A percentile compares a stretch with the other conserved stretches of the same genome.
Conservation (phyloP, 2,797 vertebrate genomes). For the Psittacula echo region DNA sequence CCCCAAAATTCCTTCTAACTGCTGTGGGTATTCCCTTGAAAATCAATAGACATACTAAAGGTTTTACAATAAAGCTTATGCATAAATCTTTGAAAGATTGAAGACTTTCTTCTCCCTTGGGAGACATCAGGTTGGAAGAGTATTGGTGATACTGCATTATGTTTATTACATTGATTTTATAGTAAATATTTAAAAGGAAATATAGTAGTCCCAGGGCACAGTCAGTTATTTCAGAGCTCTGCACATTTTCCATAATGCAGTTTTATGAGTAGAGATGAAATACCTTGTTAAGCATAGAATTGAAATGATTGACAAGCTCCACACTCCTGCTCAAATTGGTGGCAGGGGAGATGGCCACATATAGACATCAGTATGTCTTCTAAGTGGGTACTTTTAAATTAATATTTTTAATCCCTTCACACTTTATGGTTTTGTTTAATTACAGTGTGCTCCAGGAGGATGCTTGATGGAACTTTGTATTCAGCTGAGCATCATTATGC, state of each 20-base stretch:
- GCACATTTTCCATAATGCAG: background rate
- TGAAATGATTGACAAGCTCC: background rate
- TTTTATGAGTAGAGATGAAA: constrained; percentile 37
- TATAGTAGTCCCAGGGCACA: background rate
- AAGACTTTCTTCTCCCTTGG: background rate
- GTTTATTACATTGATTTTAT: constrained; percentile 63
- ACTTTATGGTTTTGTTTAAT: background rate
- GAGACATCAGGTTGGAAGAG: background rate
- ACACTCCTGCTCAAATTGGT: background rate
- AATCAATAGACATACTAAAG: background rate
- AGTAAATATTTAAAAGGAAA: constrained; percentile 44
- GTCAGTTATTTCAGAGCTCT: background rate
- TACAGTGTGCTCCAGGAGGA: constrained; percentile 95
- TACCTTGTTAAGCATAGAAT: background rate
- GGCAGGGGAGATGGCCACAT: background rate
- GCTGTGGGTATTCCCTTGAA: background rate
- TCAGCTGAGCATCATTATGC: constrained; percentile 98
- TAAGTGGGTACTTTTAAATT: background rate
- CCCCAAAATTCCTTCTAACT: background rate
- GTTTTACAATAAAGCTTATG: background rate
- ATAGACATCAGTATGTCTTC: background rate
- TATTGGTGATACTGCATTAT: constrained; percentile 40
- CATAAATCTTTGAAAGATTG: background rate
- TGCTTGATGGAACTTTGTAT: constrained; percentile 98
- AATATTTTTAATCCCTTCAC: background rate